A percentile compares a stretch with the other conserved stretches of the same genome.
phyloP scores from a whole-genome alignment of 2,797 vertebrate species.

The Pangasius larnaudii region DNA sequence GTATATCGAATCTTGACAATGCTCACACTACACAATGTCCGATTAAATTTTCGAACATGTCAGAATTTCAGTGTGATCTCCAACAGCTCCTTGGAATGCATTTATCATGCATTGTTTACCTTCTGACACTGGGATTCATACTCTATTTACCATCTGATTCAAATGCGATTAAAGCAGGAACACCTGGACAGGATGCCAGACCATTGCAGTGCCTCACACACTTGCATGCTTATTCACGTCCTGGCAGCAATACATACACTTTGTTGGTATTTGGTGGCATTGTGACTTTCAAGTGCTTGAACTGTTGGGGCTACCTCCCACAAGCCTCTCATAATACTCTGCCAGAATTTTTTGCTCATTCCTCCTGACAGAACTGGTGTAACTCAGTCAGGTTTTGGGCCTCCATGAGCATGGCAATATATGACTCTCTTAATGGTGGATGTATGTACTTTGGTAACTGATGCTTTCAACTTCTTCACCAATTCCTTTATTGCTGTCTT shows the following conservation, averaged over 20 bases:
- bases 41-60: background rate
- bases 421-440: background rate
- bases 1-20: background rate
- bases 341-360: background rate
- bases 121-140: background rate
- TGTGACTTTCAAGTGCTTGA: background rate
- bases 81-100: background rate
- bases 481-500: background rate
- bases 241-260: background rate
- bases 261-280: background rate
- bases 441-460: background rate
- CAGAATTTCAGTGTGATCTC: background rate
- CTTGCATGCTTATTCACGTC: background rate
- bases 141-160: slow-evolving; percentile 20
- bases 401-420: background rate
- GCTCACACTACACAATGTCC: background rate
- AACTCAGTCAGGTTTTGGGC: background rate
- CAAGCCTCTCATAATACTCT: background rate
- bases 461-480: background rate
- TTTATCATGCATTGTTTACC: slow-evolving; percentile 1
- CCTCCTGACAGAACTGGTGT: background rate
- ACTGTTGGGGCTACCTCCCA: background rate
- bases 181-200: slow-evolving; percentile 1
- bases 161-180: background rate
- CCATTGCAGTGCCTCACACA: background rate